Evolutionary conservation across 2,113 vertebrate species (phyloP).

Genomic region (Apteryx mantelli): DNA sequence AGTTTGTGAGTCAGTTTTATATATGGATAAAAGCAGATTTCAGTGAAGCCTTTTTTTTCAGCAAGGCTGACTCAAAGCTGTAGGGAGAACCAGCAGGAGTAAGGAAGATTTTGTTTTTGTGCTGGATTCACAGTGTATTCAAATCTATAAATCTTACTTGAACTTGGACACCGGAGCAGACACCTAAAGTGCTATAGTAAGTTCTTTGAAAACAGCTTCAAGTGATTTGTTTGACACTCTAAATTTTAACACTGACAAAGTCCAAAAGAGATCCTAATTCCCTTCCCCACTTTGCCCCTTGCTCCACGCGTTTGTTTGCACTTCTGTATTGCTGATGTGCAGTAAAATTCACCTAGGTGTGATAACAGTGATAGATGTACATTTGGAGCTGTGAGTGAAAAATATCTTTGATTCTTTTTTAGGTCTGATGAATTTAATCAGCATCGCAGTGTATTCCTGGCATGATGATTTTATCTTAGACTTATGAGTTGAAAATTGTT

Average conservation of each 20-base stretch:
- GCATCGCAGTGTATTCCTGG: neutral
- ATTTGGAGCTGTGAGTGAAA: neutral
- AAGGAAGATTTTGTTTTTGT: neutral
- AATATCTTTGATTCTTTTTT: neutral
- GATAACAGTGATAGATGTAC: neutral
- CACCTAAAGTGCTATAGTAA: neutral
- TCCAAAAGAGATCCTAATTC: neutral
- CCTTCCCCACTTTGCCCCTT: neutral
- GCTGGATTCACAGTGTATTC: neutral
- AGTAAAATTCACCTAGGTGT: neutral
- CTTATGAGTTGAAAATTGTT: neutral
- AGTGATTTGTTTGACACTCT: neutral
- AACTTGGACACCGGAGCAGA: neutral
- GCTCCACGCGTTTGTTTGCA: neutral
- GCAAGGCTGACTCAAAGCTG: neutral
- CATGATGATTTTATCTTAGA: neutral
- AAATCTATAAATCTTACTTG: neutral
- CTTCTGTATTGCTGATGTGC: neutral
- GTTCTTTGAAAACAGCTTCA: neutral
- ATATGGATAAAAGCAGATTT: neutral
- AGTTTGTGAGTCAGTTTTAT: neutral
- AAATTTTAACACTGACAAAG: neutral
- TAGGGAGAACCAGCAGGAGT: neutral
- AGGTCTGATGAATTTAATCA: neutral
- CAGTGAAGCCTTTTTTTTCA: neutral